Evolutionary conservation across 2,113 vertebrate genomes (phyloP), one percentile per base, ranked within the genome.

Genomic region (Beaufortia kweichowensis): DNA sequence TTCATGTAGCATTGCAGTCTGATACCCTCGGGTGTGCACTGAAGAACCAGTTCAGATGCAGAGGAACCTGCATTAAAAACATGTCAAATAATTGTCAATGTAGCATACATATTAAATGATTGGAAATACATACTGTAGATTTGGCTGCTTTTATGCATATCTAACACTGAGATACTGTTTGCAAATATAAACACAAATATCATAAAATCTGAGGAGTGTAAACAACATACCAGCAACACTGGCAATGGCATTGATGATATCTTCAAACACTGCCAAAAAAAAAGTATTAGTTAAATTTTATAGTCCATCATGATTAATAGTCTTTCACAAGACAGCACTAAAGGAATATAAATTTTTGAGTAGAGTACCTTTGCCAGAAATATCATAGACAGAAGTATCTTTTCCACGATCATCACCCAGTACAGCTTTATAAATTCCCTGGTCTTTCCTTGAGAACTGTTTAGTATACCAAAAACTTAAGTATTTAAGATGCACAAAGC

Each of bases 21-120:
- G 85, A 99, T 98, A 71, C 97, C 97, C 82, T 99, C 96, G 0
- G 95, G 93, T 46, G 96, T 98, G 81, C 96, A 98, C 79, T 96
- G 94, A 67, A 98, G 43, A 87, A 96, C 95, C 88, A 99, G 85
- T 0, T 93, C 93, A 60, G 96, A 98, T n/a, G 97, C 96, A 35
- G 94, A 94, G 0, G 88, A 85, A 7, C 96, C 97, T 98, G 85
- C 0, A 1, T 11, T n/a, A 7, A 5, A 33, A 65, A 80, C 17
- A 76, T 2, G 33, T 17, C 15, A 15, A 53, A 53, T n/a, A 8
- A 2, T 6, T 50, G 17, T 19, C 15, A 50, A 50, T 50, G 48
- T 50, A 7, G 48, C 17, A 53, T 21, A 8, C 19, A 33, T 55
- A 33, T 3, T 24, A 50, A 6, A 50, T 26, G 15, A 48, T 17